Conservation (phyloP, 2,797 vertebrate species). For the Semaprochilodus insignis region DNA sequence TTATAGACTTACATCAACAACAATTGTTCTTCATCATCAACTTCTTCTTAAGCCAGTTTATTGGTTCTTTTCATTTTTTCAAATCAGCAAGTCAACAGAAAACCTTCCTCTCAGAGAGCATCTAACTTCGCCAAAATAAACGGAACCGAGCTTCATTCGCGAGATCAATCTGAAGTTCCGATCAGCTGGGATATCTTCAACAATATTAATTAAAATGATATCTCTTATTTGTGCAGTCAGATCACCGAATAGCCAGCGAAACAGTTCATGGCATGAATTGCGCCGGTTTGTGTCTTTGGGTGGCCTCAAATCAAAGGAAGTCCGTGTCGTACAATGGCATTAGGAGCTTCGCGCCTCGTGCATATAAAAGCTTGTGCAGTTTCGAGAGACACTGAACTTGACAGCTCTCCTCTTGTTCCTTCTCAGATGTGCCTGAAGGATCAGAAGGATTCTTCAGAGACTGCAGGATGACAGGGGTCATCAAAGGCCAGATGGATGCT, state of each 20-base stretch:
- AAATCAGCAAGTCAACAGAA: too few species aligned
- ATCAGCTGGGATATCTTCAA: not conserved
- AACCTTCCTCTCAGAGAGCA: too few species aligned
- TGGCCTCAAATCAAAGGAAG: conserved; percentile 48
- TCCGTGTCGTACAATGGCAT: not conserved
- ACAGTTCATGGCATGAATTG: not conserved
- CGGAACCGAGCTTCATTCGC: too few species aligned
- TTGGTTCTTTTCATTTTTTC: too few species aligned
- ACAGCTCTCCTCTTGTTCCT: conserved; percentile 57
- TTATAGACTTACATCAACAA: too few species aligned
- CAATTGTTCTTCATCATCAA: too few species aligned
- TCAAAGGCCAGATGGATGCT: conserved; percentile 79
- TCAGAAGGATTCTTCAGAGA: conserved; percentile 77
- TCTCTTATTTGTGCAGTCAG: not conserved
- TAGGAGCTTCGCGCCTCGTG: conserved; percentile 41
- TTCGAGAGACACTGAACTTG: conserved; percentile 63
- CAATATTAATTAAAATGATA: not conserved
- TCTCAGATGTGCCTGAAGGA: conserved; percentile 72
- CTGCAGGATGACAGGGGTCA: conserved; percentile 77
- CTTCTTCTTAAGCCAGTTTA: too few species aligned
- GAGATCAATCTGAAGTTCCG: too few species aligned
- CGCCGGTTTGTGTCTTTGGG: conserved; percentile 33
- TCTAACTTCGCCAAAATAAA: too few species aligned
- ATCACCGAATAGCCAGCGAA: not conserved
- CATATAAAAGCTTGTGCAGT: conserved; percentile 47